These are phyloP conservation scores for Charadrius vociferus DNA, from an alignment of 2,113 vertebrate genomes.

Conservation along the genomic window DNA sequence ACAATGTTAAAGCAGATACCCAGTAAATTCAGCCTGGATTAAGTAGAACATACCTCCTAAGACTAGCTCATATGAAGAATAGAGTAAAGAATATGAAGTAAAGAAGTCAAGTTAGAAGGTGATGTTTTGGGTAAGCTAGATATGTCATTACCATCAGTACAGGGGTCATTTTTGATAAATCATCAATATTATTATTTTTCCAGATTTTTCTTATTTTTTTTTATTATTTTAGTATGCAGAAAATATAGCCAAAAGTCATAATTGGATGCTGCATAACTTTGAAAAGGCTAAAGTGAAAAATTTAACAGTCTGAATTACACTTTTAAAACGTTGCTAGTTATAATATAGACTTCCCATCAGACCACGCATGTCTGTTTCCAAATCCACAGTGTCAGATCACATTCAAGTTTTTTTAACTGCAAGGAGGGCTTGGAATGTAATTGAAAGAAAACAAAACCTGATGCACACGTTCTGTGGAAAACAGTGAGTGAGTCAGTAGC, in stretches of 20 bases:
- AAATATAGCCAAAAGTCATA: background rate
- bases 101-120: background rate
- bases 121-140: background rate
- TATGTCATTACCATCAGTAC: background rate
- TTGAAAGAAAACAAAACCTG: background rate
- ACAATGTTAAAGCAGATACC: background rate
- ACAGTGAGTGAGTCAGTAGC: background rate
- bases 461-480: background rate
- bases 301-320: background rate
- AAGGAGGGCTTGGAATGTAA: background rate
- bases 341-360: background rate
- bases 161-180: background rate
- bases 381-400: background rate
- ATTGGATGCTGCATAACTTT: background rate
- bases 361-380: rapidly evolving
- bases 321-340: background rate
- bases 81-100: background rate
- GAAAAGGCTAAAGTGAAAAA: background rate
- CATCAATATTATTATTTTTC: background rate
- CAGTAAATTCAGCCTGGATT: background rate
- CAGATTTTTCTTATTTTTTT: background rate
- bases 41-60: background rate
- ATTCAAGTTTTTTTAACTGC: background rate
- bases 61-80: background rate
- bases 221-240: background rate